Conservation (phyloP, 2,113 vertebrate genomes). For the Leptodactylus fuscus region DNA sequence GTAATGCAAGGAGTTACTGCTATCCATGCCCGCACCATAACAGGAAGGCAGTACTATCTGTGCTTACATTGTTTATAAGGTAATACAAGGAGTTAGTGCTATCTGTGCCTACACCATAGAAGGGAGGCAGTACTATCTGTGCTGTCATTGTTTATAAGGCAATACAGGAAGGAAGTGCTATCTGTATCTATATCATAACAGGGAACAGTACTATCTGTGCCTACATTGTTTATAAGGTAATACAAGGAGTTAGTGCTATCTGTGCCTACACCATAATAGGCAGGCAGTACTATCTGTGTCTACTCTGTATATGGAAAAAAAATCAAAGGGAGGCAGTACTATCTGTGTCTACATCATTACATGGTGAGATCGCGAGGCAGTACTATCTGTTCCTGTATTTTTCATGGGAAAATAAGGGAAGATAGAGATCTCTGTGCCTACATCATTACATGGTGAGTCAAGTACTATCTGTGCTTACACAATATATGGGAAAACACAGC, state of each 20-base stretch:
- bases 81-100: not conserved
- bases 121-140: not conserved
- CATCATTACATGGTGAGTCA: not conserved
- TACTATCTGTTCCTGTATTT: not conserved
- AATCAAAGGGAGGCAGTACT: not conserved
- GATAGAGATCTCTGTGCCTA: not conserved
- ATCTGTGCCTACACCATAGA: not conserved
- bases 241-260: not conserved
- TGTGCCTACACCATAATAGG: not conserved
- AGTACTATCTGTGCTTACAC: too few species aligned
- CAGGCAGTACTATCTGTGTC: not conserved
- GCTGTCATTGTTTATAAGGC: too few species aligned
- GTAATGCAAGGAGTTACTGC: too few species aligned
- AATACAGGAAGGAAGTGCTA: not conserved
- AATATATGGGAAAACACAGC: too few species aligned
- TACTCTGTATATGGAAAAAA: not conserved
- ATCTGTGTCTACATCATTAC: not conserved
- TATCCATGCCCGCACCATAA: too few species aligned
- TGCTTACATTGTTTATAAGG: not conserved
- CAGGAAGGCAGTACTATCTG: not conserved
- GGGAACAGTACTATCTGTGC: not conserved
- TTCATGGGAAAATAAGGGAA: too few species aligned
- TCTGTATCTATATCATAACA: not conserved
- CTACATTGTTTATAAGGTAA: not conserved
- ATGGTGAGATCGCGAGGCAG: not conserved